These are phyloP conservation scores for Oxygymnocypris stewartii DNA, from an alignment of 2,113 vertebrate genomes.

Conservation along the genomic window DNA sequence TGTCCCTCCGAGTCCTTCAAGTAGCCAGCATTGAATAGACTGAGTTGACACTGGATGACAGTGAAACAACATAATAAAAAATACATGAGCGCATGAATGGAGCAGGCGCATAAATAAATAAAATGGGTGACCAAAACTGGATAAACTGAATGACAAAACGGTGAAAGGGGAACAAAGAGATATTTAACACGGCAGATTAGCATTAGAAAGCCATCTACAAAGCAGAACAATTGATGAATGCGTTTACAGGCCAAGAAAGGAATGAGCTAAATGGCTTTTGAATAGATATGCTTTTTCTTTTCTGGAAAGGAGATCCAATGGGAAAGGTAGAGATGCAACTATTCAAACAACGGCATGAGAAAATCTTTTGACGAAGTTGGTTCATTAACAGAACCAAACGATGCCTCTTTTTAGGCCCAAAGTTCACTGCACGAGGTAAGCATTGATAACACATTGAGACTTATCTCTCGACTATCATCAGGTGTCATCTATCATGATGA, in stretches of 20 bases:
- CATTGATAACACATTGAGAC: too few species aligned
- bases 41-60: slow-evolving; percentile 99
- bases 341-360: slow-evolving; percentile 80
- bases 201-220: slow-evolving; percentile 99
- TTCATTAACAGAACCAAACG: not conserved
- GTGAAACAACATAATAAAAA: slow-evolving; percentile 99
- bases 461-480: not conserved
- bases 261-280: slow-evolving; percentile 99
- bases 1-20: slow-evolving; percentile 98
- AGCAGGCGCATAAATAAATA: slow-evolving; percentile 99
- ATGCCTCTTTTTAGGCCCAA: not conserved
- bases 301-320: slow-evolving; percentile 76
- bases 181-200: slow-evolving; percentile 99
- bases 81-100: slow-evolving; percentile 99
- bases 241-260: slow-evolving; percentile 99
- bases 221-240: slow-evolving; percentile 99
- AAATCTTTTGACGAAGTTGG: slow-evolving; percentile 56
- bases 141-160: slow-evolving; percentile 99
- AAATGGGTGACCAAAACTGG: slow-evolving; percentile 99
- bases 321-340: slow-evolving; percentile 90
- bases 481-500: not conserved
- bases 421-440: not conserved
- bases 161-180: slow-evolving; percentile 99
- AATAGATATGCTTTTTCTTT: slow-evolving; percentile 91
- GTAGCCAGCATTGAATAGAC: slow-evolving; percentile 98